Conservation (phyloP, 2,888 invertebrate species). For the Sinodicranocentrus sp. region DNA sequence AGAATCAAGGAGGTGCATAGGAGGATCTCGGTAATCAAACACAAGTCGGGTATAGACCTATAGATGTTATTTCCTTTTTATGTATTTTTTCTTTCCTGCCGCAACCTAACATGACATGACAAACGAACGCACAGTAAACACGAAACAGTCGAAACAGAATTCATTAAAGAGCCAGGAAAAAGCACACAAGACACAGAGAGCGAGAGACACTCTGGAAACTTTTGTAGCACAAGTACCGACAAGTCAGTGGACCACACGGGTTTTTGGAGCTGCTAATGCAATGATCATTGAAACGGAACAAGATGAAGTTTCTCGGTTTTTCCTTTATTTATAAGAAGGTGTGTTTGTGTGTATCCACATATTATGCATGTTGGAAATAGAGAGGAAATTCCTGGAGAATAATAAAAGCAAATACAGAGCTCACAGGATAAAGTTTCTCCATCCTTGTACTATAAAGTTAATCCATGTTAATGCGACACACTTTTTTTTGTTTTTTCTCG, state of each 20-base stretch:
- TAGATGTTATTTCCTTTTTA: neutral
- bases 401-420: too few species aligned
- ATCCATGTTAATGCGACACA: conserved; percentile 26
- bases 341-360: too few species aligned
- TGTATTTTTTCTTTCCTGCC: neutral
- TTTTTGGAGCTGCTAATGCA: conserved; percentile 41
- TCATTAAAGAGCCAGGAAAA: conserved; percentile 33
- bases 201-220: neutral
- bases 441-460: neutral
- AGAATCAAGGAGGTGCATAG: neutral
- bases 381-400: too few species aligned
- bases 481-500: neutral
- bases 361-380: too few species aligned
- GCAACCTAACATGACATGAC: conserved; percentile 37
- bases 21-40: neutral
- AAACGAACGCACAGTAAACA: conserved; percentile 33
- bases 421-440: too few species aligned
- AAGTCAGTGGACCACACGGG: conserved; percentile 8
- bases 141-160: conserved; percentile 36
- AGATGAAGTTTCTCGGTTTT: too few species aligned
- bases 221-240: neutral
- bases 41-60: neutral
- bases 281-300: conserved; percentile 48
- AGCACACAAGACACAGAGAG: too few species aligned
- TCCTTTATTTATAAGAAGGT: too few species aligned